Conservation (phyloP, 2,888 invertebrate species). For the Neoitamus cyanurus region DNA sequence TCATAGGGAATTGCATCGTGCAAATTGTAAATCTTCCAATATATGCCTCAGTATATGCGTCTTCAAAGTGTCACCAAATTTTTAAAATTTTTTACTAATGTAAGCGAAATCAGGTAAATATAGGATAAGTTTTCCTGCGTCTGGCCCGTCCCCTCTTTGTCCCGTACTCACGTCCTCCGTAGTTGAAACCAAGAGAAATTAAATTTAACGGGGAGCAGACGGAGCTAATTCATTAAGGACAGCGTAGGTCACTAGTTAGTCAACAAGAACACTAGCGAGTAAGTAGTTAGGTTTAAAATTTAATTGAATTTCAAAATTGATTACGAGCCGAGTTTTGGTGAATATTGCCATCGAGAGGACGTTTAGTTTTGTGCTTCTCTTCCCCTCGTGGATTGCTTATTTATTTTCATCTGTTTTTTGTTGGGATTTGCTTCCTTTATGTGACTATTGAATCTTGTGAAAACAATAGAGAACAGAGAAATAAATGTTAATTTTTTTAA, state of each 20-base stretch:
- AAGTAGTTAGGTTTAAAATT: conserved; percentile 56
- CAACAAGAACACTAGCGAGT: conserved; percentile 52
- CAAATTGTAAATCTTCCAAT: conserved; percentile 39
- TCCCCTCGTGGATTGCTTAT: conserved; percentile 24
- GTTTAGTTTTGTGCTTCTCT: conserved; percentile 37
- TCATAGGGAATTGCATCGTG: conserved; percentile 35
- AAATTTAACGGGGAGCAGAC: conserved; percentile 22
- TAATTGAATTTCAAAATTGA: conserved; percentile 54
- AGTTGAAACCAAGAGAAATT: conserved; percentile 37
- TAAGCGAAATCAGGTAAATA: conserved; percentile 41
- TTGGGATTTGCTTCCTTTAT: conserved; percentile 37
- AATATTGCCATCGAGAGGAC: conserved; percentile 33
- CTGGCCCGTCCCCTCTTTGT: not conserved
- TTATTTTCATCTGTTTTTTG: conserved; percentile 29
- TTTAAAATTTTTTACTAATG: conserved; percentile 37
- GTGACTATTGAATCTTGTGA: conserved; percentile 41
- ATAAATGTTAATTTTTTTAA: conserved; percentile 48
- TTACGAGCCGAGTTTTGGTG: conserved; percentile 16
- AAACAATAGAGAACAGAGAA: conserved; percentile 45
- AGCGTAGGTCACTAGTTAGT: conserved; percentile 45
- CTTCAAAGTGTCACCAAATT: conserved; percentile 36
- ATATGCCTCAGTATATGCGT: conserved; percentile 37
- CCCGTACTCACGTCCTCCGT: not conserved
- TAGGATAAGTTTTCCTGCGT: conserved; percentile 36
- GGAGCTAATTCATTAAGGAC: conserved; percentile 37